Evolutionary conservation across 1,140 invertebrate species (phyloP).

Genomic region (Euura lappo): DNA sequence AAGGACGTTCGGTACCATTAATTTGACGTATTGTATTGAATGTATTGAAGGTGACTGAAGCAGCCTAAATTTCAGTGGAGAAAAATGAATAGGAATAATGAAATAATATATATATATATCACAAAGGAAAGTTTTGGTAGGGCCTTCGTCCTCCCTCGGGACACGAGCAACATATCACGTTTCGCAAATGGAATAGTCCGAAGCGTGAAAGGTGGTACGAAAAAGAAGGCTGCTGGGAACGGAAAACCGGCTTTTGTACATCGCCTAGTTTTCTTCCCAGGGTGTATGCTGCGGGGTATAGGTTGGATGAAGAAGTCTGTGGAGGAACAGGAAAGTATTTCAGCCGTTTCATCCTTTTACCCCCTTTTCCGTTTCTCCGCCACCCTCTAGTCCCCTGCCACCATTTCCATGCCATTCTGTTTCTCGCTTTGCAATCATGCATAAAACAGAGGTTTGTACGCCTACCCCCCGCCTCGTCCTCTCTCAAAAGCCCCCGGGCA

Average conservation of each 20-base stretch:
- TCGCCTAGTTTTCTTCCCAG: neutral
- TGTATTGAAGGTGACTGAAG: too few species aligned
- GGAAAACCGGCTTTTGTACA: neutral
- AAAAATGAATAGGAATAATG: too few species aligned
- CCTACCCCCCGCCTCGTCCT: neutral
- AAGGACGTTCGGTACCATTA: too few species aligned
- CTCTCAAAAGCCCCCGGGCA: too few species aligned
- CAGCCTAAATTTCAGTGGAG: too few species aligned
- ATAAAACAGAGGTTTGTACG: slow-evolving; percentile 7
- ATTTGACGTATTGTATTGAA: too few species aligned
- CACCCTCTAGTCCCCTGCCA: neutral
- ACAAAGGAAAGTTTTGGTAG: neutral
- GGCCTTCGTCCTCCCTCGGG: neutral
- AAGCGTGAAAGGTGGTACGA: neutral
- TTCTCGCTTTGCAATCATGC: slow-evolving; percentile 3
- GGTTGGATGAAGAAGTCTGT: neutral
- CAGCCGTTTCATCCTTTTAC: slow-evolving; percentile 4
- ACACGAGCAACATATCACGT: slow-evolving; percentile 4
- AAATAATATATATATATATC: too few species aligned
- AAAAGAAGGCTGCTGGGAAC: neutral
- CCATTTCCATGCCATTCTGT: neutral
- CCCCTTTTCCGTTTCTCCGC: neutral
- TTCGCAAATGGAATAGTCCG: neutral
- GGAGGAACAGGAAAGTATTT: neutral
- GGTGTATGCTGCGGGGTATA: neutral